Evolutionary conservation across 2,113 vertebrate species (phyloP).

Genomic region (Benitochromis conjunctus): DNA sequence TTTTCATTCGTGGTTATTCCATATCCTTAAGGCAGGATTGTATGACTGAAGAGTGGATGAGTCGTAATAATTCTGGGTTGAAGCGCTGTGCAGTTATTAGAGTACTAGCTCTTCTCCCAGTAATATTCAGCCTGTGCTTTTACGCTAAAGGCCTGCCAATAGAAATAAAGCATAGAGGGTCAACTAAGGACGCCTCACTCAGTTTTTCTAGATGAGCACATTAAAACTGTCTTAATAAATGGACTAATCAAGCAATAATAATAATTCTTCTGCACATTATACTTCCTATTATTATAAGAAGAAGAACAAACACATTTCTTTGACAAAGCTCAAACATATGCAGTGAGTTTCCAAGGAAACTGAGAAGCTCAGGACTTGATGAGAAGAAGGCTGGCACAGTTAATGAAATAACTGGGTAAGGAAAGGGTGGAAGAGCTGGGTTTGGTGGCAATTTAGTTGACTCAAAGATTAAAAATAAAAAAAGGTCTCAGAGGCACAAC

Average conservation of each 20-base stretch:
- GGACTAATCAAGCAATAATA: not conserved
- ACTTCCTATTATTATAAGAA: not conserved
- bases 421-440: not conserved
- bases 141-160: not conserved
- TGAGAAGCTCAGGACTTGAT: not conserved
- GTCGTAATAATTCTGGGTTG: slow-evolving; percentile 15
- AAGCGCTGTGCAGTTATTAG: slow-evolving; percentile 17
- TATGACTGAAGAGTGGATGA: slow-evolving; percentile 20
- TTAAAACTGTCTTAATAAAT: not conserved
- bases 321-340: not conserved
- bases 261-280: not conserved
- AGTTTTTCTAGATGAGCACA: not conserved
- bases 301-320: accelerated
- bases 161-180: not conserved
- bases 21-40: slow-evolving; percentile 20
- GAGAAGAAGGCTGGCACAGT: not conserved
- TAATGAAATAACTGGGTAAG: not conserved
- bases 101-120: not conserved
- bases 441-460: not conserved
- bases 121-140: slow-evolving; percentile 5
- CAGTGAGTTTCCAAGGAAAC: not conserved
- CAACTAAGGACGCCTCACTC: not conserved
- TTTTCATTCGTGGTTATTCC: slow-evolving; percentile 4
- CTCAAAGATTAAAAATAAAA: not conserved
- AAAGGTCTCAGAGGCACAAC: not conserved